Base-by-base conservation (phyloP, 2,113 vertebrate species). In the Pagrus major region DNA sequence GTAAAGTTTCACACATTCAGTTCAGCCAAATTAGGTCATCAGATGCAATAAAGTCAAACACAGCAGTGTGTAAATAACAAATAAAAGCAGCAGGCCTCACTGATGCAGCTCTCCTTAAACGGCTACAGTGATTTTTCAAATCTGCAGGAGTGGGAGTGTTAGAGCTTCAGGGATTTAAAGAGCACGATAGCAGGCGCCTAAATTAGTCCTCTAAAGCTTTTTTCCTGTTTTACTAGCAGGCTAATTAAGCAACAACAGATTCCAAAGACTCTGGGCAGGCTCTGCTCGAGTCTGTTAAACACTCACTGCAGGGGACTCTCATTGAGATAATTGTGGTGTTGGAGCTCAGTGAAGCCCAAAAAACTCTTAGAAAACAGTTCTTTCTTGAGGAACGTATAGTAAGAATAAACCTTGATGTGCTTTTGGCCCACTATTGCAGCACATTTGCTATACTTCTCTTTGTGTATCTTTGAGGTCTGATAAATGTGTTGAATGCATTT, bases 241-340 rank as follows among this genome's bases (percentile, higher is more conserved):
- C 81, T 83, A 71, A 93, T 93, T 86, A 83, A 81, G 42, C 52
- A 81, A 58, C 85, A 86, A 74, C 65, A 72, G 61, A 89, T 80
- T 84, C 82, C 56, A 79, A 76, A 79, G 71, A 35, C 67, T 88
- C 25, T 5, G 35, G 46, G 39, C 16, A 37, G 37, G 58, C 54
- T 47, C 33, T 16, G 37, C n/a, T 59, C 21, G 54, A 6, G 44
- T 68, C 12, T 46, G 9, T 14, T 46, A 60, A 64, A 60, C 67
- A 60, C 80, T 52, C 55, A 37, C 68, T 60, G 58, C 67, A n/a
- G 51, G 70, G 64, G 61, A 69, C 58, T 60, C 86, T 85, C 47
- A 76, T 73, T 23, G 18, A 47, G 31, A 29, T 75, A 55, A 80
- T 33, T 64, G 37, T 27, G 39, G 9, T 29, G 31, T 66, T 63